Conservation (phyloP, 2,797 vertebrate species). For the Benthosema pterotum region DNA sequence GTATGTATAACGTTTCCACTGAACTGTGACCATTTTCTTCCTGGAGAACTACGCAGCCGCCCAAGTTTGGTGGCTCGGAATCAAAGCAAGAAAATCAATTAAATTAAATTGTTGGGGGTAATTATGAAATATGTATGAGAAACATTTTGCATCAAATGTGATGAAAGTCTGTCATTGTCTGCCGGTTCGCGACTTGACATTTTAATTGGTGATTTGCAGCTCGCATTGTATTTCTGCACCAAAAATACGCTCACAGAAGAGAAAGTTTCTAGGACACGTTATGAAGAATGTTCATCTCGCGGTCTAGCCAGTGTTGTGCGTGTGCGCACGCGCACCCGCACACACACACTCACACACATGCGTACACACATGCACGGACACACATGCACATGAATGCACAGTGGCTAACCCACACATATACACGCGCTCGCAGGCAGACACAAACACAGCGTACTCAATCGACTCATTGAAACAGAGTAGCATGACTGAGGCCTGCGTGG, state of each 20-base stretch:
- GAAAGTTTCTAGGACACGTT: constrained; percentile 76
- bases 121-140: constrained; percentile 72
- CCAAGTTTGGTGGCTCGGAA: constrained; percentile 34
- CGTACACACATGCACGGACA: constrained; percentile 30
- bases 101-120: constrained; percentile 67
- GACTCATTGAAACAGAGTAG: constrained; percentile 76
- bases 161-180: constrained; percentile 74
- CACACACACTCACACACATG: constrained; percentile 18
- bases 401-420: background rate
- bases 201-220: constrained; percentile 78
- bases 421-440: constrained; percentile 6
- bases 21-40: no score
- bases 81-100: constrained; percentile 56
- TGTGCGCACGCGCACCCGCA: background rate
- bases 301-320: constrained; percentile 8
- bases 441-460: constrained; percentile 41
- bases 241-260: constrained; percentile 57
- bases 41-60: no score
- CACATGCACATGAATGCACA: background rate
- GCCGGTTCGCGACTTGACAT: constrained; percentile 71
- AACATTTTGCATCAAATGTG: constrained; percentile 52
- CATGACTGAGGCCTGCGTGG: constrained; percentile 76
- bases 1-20: background rate
- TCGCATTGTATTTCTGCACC: constrained; percentile 62
- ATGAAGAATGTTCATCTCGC: constrained; percentile 54